A percentile compares a stretch with the other conserved stretches of the same genome.
These are phyloP conservation scores for Dorcus parallelipipedus DNA, from an alignment of 2,888 invertebrate species.

Conservation along the genomic window DNA sequence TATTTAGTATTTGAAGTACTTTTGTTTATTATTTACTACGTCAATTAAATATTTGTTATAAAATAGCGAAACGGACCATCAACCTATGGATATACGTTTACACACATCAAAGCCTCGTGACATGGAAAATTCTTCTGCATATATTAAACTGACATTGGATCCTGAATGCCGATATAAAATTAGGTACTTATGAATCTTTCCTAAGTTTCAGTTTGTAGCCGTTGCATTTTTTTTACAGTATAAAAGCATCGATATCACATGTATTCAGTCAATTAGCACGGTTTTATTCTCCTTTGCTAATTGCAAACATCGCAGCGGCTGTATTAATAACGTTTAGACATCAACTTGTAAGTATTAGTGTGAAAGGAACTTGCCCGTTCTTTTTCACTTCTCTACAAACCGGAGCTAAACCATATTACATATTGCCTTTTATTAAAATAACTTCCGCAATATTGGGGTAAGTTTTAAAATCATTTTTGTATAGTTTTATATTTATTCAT, in stretches of 20 bases:
- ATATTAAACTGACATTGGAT: slow-evolving; percentile 63
- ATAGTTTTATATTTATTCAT: neutral
- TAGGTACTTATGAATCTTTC: slow-evolving; percentile 50
- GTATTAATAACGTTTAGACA: slow-evolving; percentile 59
- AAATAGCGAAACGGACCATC: slow-evolving; percentile 45
- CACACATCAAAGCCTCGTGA: slow-evolving; percentile 54
- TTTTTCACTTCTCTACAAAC: slow-evolving; percentile 58
- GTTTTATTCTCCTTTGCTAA: slow-evolving; percentile 61
- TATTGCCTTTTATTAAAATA: slow-evolving; percentile 54
- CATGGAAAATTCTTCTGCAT: slow-evolving; percentile 49
- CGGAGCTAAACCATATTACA: slow-evolving; percentile 59
- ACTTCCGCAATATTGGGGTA: slow-evolving; percentile 50
- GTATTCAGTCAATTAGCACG: slow-evolving; percentile 63
- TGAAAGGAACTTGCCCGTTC: slow-evolving; percentile 48
- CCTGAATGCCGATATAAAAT: slow-evolving; percentile 68
- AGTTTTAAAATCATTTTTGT: slow-evolving; percentile 27
- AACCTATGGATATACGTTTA: slow-evolving; percentile 59
- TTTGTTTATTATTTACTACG: too few species aligned
- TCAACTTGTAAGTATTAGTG: slow-evolving; percentile 50
- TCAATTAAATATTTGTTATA: too few species aligned
- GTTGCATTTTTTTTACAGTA: slow-evolving; percentile 45
- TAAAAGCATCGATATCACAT: slow-evolving; percentile 57
- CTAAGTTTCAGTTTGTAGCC: neutral
- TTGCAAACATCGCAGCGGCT: slow-evolving; percentile 65
- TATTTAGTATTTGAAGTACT: too few species aligned